Conservation (phyloP, 2,113 vertebrate genomes). For the Zeus faber region DNA sequence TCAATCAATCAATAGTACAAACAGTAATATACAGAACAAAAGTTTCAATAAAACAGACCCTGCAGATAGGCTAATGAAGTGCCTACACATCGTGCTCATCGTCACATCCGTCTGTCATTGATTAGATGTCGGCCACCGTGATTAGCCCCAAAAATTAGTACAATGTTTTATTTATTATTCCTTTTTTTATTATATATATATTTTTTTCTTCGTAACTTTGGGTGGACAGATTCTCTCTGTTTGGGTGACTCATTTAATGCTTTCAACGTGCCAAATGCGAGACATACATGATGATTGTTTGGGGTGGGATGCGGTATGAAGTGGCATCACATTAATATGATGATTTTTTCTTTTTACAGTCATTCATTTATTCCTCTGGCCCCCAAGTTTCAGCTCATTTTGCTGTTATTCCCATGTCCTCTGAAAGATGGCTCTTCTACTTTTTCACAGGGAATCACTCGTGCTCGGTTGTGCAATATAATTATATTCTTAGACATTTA, state of each 20-base stretch:
- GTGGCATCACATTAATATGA: no score
- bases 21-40: not conserved
- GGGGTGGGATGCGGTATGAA: no score
- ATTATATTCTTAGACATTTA: constrained; percentile 49
- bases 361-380: no score
- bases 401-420: no score
- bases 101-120: constrained; percentile 13
- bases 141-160: no score
- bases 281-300: not conserved
- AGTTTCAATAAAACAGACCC: not conserved
- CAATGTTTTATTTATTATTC: no score
- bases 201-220: no score
- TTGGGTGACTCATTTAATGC: not conserved
- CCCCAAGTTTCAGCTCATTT: no score
- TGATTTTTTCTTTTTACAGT: no score
- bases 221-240: no score
- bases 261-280: constrained; percentile 39
- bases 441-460: constrained; percentile 40
- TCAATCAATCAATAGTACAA: no score
- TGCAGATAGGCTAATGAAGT: constrained; percentile 32
- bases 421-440: constrained; percentile 23
- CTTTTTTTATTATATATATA: no score
- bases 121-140: constrained; percentile 40
- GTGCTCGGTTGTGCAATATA: constrained; percentile 61
- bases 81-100: constrained; percentile 24